These are phyloP conservation scores for Apolygus lucorum DNA, from an alignment of 1,140 invertebrate genomes.

Conservation along the genomic window DNA sequence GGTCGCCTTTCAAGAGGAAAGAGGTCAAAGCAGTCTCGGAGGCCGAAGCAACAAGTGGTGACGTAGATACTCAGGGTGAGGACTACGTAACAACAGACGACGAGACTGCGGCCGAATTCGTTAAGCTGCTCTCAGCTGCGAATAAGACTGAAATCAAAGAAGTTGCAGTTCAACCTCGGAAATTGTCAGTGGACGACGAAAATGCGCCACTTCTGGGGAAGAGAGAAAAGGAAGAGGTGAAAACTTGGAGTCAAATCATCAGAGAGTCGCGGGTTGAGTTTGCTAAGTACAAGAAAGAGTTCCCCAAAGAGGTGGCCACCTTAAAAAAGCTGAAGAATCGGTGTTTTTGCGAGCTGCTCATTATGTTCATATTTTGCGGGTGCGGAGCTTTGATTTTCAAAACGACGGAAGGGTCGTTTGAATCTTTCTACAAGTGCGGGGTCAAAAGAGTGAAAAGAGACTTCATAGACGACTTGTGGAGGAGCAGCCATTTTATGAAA, in stretches of 20 bases:
- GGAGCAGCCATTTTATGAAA: constrained; percentile 63
- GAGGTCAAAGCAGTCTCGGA: neutral
- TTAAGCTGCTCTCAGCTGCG: neutral
- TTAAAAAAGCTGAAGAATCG: constrained; percentile 52
- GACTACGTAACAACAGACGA: neutral
- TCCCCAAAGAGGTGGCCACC: constrained; percentile 48
- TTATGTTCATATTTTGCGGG: constrained; percentile 64
- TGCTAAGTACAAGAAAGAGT: constrained; percentile 48
- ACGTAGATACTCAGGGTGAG: neutral
- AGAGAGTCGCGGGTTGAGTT: constrained; percentile 40
- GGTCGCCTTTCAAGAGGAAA: constrained; percentile 5
- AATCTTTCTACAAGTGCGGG: constrained; percentile 77
- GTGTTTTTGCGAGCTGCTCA: constrained; percentile 54
- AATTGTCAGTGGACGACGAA: neutral
- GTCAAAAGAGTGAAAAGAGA: constrained; percentile 76
- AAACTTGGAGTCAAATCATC: neutral
- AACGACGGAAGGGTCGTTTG: constrained; percentile 69
- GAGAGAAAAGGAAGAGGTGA: neutral
- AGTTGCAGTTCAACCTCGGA: neutral
- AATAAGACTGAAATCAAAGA: neutral
- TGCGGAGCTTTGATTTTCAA: constrained; percentile 67
- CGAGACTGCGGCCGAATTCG: constrained; percentile 18
- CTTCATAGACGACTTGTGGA: constrained; percentile 72
- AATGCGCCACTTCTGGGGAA: neutral
- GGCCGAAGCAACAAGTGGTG: neutral